phyloP scores from a whole-genome alignment of 2,888 invertebrate genomes.

The Noctua pronuba region DNA sequence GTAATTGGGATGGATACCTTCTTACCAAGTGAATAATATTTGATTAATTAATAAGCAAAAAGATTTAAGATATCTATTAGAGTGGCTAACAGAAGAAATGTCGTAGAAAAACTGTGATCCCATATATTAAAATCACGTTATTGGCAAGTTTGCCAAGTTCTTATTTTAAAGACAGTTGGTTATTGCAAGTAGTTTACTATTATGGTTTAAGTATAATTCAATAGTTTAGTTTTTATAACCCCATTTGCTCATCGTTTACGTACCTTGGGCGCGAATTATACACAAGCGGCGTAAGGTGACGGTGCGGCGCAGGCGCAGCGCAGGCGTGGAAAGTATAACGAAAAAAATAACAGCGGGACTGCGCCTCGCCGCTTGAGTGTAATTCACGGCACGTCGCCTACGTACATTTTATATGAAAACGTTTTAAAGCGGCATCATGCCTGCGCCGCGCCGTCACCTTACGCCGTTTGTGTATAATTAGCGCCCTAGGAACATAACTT shows the following conservation, averaged over 20 bases:
- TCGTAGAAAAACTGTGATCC: not conserved
- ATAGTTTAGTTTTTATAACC: not conserved
- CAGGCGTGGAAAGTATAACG: too few species aligned
- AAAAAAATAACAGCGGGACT: too few species aligned
- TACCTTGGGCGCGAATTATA: too few species aligned
- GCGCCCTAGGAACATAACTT: not conserved
- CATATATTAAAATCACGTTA: not conserved
- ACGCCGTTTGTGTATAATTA: too few species aligned
- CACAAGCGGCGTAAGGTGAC: too few species aligned
- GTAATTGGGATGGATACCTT: not conserved
- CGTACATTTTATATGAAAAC: too few species aligned
- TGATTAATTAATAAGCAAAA: not conserved
- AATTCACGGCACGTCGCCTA: too few species aligned
- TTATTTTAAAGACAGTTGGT: not conserved
- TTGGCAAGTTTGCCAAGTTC: not conserved
- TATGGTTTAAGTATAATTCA: not conserved
- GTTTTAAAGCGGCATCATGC: too few species aligned
- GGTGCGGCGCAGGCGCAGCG: too few species aligned
- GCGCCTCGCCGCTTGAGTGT: too few species aligned
- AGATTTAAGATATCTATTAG: not conserved
- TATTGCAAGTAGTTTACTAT: not conserved
- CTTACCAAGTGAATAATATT: not conserved
- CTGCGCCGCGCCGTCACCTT: too few species aligned
- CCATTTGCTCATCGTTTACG: not conserved
- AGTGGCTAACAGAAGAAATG: not conserved